Evolutionary conservation across 92 coral and sea anemone species (phyloP), one percentile per base, ranked within the genome.

Genomic region (Desmophyllum pertusum): DNA sequence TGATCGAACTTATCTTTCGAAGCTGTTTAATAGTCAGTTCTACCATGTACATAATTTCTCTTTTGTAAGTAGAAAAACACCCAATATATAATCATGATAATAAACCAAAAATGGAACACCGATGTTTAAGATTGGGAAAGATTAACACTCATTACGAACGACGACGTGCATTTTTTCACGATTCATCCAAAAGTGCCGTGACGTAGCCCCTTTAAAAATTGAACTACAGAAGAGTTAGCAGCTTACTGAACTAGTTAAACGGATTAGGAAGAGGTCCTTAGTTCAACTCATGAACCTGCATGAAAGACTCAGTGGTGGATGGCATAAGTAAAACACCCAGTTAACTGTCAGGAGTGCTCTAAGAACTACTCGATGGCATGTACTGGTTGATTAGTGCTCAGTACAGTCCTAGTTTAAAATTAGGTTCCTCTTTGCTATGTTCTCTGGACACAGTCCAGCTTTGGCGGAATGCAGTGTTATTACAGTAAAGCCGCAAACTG

Each of bases 391-490:
- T 57, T 57, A 29, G 63, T 3, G 23, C 8, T 10, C n/a, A 4
- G 30, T 1, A 57, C 33, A 57, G 1, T 15, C 25, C 15, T 57
- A 5, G 6, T 57, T 27, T 14, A 19, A 19, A 52, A 48, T 48
- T 48, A 48, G 52, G 52, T 48, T 53, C 61, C 29, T 7, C 9
- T 7, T 11, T 30, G 3, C 18, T 1, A 10, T 29, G 55, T 73
- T 39, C 25, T 73, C 14, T 73, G 63, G 78, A 45, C 21, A 30
- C 61, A 31, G 40, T 73, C 78, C 63, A 73, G 78, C 63, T 73
- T 73, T 18, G 72, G 72, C 25, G 10, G n/a, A 48, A 30, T 50
- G 63, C n/a, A 46, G 61, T 45, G 61, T 13, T 48, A 50, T 13
- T 66, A 36, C 17, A 10, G 18, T 50, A 36, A 18, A 10, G 23